These are phyloP conservation scores for Chaenogobius annularis DNA, from an alignment of 2,113 vertebrate genomes.

Conservation along the genomic window DNA sequence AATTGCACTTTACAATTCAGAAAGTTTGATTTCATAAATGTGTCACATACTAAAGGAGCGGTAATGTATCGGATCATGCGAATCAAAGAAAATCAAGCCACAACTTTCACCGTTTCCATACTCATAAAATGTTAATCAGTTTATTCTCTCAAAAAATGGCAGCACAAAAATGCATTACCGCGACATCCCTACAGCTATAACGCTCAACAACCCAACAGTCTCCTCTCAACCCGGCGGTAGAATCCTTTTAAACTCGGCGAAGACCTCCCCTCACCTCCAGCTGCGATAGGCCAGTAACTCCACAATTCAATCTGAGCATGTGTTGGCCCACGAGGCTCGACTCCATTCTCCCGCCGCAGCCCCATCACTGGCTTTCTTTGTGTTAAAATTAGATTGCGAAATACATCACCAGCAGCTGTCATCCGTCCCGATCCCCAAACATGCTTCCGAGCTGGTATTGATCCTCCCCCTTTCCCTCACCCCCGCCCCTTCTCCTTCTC, in stretches of 20 bases:
- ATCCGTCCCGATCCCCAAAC: constrained; percentile 64
- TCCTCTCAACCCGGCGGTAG: background rate
- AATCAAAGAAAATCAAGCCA: too few species aligned
- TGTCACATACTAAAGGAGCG: too few species aligned
- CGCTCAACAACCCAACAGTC: background rate
- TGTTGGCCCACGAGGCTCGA: constrained; percentile 35
- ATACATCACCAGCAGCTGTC: constrained; percentile 69
- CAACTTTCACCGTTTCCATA: too few species aligned
- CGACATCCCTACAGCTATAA: background rate
- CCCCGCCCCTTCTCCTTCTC: constrained; percentile 21
- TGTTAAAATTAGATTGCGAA: constrained; percentile 71
- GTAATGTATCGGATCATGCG: too few species aligned
- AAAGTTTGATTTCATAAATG: too few species aligned
- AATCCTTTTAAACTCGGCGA: background rate
- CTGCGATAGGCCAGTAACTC: constrained; percentile 29
- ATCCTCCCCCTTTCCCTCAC: constrained; percentile 44
- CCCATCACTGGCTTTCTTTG: constrained; percentile 54
- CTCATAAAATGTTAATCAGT: too few species aligned
- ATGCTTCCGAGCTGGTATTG: constrained; percentile 66
- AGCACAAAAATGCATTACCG: too few species aligned
- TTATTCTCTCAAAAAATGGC: too few species aligned
- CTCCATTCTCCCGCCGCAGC: constrained; percentile 37
- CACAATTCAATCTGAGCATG: constrained; percentile 37
- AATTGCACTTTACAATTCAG: too few species aligned
- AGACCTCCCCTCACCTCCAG: constrained; percentile 40